These are phyloP conservation scores for Oreochromis spilurus DNA, from an alignment of 2,113 vertebrate genomes.

Conservation along the genomic window DNA sequence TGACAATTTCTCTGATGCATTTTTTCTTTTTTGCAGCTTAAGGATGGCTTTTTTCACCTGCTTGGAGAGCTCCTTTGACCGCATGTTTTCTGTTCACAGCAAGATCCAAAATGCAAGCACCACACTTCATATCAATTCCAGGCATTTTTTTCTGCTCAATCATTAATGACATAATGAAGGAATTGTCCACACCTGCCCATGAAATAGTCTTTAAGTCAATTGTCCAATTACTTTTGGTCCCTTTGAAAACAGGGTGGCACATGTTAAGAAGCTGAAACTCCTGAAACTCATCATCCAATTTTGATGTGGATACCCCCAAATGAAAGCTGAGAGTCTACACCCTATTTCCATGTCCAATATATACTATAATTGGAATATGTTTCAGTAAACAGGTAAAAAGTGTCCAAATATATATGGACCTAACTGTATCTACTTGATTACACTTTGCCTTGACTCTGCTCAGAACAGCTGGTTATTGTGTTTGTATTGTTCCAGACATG, in stretches of 20 bases:
- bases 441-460: background rate
- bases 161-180: background rate
- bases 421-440: background rate
- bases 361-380: background rate
- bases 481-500: background rate
- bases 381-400: background rate
- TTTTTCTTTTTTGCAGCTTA: background rate
- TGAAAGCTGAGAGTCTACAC: background rate
- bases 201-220: background rate
- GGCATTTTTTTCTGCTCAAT: background rate
- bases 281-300: background rate
- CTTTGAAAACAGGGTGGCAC: background rate
- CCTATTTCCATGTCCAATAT: background rate
- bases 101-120: background rate
- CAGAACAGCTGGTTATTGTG: background rate
- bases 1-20: background rate
- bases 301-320: background rate
- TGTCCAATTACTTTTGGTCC: background rate
- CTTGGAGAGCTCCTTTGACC: background rate
- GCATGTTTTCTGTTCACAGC: fast-evolving
- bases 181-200: background rate
- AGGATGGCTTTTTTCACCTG: fast-evolving
- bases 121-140: background rate
- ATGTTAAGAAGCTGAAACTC: background rate
- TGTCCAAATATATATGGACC: background rate